Evolutionary conservation across 2,797 vertebrate genomes (phyloP), one percentile per base, ranked within the genome.

Genomic region (Channa striata): DNA sequence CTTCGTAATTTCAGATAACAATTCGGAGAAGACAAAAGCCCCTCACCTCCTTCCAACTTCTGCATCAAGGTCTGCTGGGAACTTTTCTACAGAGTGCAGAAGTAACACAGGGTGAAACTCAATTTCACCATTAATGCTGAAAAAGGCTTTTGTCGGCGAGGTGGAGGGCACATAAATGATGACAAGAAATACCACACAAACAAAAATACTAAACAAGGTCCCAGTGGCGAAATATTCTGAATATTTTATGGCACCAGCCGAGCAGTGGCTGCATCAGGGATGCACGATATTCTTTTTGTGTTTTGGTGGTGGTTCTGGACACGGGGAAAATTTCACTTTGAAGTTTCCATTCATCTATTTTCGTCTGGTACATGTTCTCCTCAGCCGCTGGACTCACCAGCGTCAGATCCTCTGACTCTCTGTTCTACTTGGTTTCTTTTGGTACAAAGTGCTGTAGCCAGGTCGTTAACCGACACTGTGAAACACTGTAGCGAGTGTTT

Each of bases 361-460:
- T 25, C 54, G 40, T n/a, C n/a, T n/a, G n/a, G n/a, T 30, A 6
- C 25, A 30, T 30, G 25, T 30, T 6, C 25, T 62, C 19, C 33
- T 62, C 51, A 40, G 52, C 44, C 25, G 16, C 57, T 50, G 16
- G 21, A 52, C 49, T 37, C 16, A 46, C n/a, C 42, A 11, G 20
- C 5, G 23, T 59, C 20, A 75, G 40, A 54, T 61, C 30, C 17
- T 42, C 33, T 19, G 16, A 46, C 47, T 78, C 30, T 61, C n/a
- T 72, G 23, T 53, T 60, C 6, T 12, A 19, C 39, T 37, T 23
- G 14, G 25, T 61, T 66, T 77, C 6, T 23, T 58, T 52, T 39
- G 59, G 43, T 54, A 25, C 19, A 53, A 67, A 78, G 58, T 17
- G 17, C 39, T 5, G 6, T 17, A 17, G 42, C 42, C 8, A 8